Evolutionary conservation across 2,113 vertebrate genomes (phyloP), one percentile per base, ranked within the genome.

Genomic region (Bujurquina vittata): DNA sequence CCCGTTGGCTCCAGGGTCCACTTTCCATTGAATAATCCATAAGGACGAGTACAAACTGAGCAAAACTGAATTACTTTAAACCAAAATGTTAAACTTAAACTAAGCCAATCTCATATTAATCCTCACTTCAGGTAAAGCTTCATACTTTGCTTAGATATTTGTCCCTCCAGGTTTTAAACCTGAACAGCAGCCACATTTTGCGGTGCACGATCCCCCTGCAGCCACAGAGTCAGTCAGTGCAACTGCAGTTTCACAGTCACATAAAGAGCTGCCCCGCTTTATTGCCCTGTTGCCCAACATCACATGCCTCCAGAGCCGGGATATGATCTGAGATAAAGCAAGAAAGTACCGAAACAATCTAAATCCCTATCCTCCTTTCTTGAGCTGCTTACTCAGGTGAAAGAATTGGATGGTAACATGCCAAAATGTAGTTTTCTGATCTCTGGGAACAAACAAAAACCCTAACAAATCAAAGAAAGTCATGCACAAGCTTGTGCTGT

Each of bases 241-340:
- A 84, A 65, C 83, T 56, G 33, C 5, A 79, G 84, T 93, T 91
- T 93, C 90, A 89, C 80, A 82, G 91, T 88, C 61, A 10, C 93
- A 92, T 95, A 95, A 95, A 95, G 91, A 75, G 67, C 76, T 92
- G 85, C 60, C 37, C 84, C 79, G 63, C 80, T 96, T 96, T 95
- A 95, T 93, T 82, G 77, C 91, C 83, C 67, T 72, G 56, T 95
- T 95, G 92, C 93, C 89, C 94, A 95, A 96, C 88, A 90, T 95
- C 93, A 95, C 94, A 95, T 96, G 95, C 94, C 87, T 94, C 76
- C 86, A 92, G 87, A 90, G 84, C 78, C 5, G 85, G 91, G 92
- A 94, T 95, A 93, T 94, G 93, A 93, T 92, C 89, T 87, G 67
- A 95, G 95, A 96, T 96, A 95, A 96, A 95, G 87, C 31, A 78